Conservation (phyloP, 2,113 vertebrate genomes). For the Pseudopodoces humilis region DNA sequence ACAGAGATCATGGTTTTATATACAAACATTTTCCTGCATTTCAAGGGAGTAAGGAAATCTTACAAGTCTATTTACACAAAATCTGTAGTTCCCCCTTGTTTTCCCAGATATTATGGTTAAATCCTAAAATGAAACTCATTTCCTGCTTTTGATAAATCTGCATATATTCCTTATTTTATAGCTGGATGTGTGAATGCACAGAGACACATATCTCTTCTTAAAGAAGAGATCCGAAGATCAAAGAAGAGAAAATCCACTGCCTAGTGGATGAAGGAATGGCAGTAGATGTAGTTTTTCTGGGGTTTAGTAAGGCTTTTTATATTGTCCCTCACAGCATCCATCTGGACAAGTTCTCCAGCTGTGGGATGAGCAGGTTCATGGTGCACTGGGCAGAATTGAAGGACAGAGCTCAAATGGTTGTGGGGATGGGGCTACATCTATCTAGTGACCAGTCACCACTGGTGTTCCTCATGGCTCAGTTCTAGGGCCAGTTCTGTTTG, state of each 20-base stretch:
- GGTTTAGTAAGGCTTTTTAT: neutral
- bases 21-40: neutral
- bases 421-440: neutral
- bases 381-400: neutral
- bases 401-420: neutral
- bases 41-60: neutral
- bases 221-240: too few species aligned
- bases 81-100: neutral
- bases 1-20: neutral
- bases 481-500: neutral
- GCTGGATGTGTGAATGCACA: neutral
- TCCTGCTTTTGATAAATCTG: neutral
- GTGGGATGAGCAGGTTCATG: neutral
- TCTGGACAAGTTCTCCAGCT: neutral
- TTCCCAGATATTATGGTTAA: neutral
- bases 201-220: neutral
- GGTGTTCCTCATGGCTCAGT: neutral
- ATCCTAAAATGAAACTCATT: neutral
- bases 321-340: neutral
- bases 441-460: neutral
- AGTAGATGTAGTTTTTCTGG: neutral
- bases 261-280: neutral
- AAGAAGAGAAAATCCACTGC: too few species aligned
- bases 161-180: neutral
- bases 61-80: neutral